Evolutionary conservation across 2,113 vertebrate species (phyloP).

Genomic region (Heloderma charlesbogerti): DNA sequence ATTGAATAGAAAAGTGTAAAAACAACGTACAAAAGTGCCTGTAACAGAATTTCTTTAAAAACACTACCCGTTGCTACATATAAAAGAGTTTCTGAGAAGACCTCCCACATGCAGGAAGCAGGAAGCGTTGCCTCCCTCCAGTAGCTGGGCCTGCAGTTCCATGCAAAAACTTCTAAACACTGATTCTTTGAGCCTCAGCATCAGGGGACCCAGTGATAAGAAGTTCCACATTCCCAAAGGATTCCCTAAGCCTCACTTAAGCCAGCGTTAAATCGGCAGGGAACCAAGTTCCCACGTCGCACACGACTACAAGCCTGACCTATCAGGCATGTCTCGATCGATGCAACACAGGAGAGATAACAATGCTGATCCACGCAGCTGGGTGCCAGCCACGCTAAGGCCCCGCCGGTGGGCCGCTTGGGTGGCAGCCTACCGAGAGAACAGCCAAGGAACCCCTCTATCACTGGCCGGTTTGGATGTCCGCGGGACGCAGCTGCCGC

Average conservation of each 20-base stretch:
- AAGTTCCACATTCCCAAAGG: background rate
- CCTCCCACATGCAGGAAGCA: too few species aligned
- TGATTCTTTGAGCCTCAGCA: background rate
- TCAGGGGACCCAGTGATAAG: background rate
- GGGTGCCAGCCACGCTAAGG: too few species aligned
- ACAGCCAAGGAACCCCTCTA: too few species aligned
- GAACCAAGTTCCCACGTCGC: accelerated
- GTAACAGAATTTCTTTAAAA: background rate
- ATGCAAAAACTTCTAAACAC: background rate
- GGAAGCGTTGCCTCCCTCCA: too few species aligned
- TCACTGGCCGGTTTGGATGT: slow-evolving; percentile 78
- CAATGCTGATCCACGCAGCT: accelerated
- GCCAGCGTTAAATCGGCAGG: background rate
- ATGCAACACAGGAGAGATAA: background rate
- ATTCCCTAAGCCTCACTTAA: background rate
- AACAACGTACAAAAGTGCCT: background rate
- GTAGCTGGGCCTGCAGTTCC: too few species aligned
- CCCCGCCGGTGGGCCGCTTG: background rate
- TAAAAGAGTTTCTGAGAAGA: background rate
- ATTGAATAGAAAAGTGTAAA: background rate
- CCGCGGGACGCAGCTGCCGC: slow-evolving; percentile 85
- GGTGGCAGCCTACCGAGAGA: background rate
- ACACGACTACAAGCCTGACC: too few species aligned
- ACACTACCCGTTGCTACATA: background rate
- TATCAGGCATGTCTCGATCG: background rate